Base-by-base conservation (phyloP, 2,888 invertebrate species). In the Synergus itoensis region DNA sequence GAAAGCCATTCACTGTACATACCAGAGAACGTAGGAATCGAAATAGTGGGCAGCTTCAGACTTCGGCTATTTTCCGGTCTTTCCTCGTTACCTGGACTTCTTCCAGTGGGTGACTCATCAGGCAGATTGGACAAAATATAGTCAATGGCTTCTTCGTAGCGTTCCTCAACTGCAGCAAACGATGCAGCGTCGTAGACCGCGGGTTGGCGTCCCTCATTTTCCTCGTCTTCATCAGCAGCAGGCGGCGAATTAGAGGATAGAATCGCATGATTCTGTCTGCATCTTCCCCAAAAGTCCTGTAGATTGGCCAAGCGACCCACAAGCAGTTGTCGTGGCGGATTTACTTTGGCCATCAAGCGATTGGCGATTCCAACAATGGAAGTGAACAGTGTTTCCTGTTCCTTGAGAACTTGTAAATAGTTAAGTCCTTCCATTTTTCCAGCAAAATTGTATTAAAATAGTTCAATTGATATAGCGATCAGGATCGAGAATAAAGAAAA, bases 111-210 rank as follows among this genome's bases (percentile, higher is more conserved):
- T 9, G 7, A 7, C 12, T 45, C 45, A 45, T 62, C 77, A 28
- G 77, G 18, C 1, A 41, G 43, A 45, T 18, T 5, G 5, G 43
- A 12, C 16, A 77, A 21, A 1, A 63, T 62, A 0, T n/a, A 77
- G 2, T 77, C 18, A 5, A 77, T 48, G 0, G 77, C 76, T 3
- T 45, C 76, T 57, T 63, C 76, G 18, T 63, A 76, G 14, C n/a
- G 53, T 21, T 76, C 76, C 48, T 77, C 43, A 4, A 18, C 7
- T 28, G 41, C 45, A n/a, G 2, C 5, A 41, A 77, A 77, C 1
- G 40, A 43, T 14, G 21, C 14, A 16, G 40, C 16, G 28, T 63
- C 43, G 4, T 77, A 65, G 7, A 75, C 4, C 2, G 0, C 41
- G 0, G 41, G 28, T 12, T 16, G 40, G 4, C 3, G 16, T 16